Conservation (phyloP, 2,113 vertebrate species). For the Megalops atlanticus region DNA sequence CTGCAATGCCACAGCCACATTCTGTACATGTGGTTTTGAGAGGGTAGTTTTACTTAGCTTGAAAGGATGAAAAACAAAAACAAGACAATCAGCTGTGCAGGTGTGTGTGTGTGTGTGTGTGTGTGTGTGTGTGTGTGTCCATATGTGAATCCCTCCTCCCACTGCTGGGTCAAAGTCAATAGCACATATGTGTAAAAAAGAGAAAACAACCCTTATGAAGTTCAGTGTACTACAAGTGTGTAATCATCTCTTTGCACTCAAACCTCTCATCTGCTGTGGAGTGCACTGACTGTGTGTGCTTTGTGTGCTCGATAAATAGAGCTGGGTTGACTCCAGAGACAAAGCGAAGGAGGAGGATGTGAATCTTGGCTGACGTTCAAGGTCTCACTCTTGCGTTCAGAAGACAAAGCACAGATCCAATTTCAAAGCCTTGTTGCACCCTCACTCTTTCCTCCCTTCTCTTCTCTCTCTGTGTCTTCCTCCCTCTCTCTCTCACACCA, state of each 20-base stretch:
- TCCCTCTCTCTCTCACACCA: background rate
- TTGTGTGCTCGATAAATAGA: background rate
- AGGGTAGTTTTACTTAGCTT: too few relatives aligned
- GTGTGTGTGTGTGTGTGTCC: background rate
- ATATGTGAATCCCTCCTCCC: background rate
- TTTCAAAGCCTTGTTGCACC: background rate
- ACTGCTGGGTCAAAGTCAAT: background rate
- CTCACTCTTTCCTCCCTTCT: background rate
- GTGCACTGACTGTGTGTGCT: background rate
- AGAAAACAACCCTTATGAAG: background rate
- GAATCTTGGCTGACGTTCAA: background rate
- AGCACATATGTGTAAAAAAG: background rate
- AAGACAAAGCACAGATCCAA: too few relatives aligned
- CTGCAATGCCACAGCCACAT: background rate
- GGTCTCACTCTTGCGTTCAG: slow-evolving; percentile 2
- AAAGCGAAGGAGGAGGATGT: background rate
- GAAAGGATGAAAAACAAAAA: too few relatives aligned
- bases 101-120: too few relatives aligned
- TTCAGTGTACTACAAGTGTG: background rate
- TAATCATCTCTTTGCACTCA: background rate
- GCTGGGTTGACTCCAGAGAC: background rate
- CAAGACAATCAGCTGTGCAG: too few relatives aligned
- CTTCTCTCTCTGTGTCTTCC: background rate
- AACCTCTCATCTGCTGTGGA: background rate
- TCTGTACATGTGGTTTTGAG: too few relatives aligned